Conservation (phyloP, 2,888 invertebrate species). For the Hyalella azteca region DNA sequence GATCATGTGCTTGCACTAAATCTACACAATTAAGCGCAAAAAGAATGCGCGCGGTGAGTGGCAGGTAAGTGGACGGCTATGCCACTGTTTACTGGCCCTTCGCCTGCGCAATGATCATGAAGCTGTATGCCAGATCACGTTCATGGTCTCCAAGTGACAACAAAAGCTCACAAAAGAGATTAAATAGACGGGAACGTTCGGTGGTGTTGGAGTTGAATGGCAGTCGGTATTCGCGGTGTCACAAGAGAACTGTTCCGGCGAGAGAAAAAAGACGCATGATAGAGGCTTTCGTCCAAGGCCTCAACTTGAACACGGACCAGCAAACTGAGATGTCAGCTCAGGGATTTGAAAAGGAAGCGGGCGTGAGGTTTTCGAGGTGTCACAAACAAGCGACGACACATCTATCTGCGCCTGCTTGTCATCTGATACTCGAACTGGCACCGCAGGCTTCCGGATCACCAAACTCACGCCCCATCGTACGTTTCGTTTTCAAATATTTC, state of each 20-base stretch:
- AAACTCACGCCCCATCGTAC: too few species aligned
- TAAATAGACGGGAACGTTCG: slow-evolving; percentile 19
- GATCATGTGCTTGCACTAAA: not conserved
- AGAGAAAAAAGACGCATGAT: slow-evolving; percentile 5
- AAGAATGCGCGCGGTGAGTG: not conserved
- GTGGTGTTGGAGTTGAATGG: slow-evolving; percentile 19
- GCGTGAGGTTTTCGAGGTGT: slow-evolving; percentile 14
- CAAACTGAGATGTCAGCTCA: slow-evolving; percentile 4
- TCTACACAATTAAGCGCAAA: not conserved
- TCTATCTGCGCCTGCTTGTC: not conserved
- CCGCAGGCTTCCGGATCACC: too few species aligned
- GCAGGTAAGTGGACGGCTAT: slow-evolving; percentile 14
- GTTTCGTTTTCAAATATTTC: too few species aligned
- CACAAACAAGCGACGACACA: not conserved
- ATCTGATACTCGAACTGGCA: too few species aligned
- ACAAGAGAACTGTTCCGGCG: slow-evolving; percentile 28
- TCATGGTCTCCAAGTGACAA: slow-evolving; percentile 9
- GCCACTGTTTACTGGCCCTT: not conserved
- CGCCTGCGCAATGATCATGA: slow-evolving; percentile 4
- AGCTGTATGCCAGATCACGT: slow-evolving; percentile 9
- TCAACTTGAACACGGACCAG: slow-evolving; percentile 28
- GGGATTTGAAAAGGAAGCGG: slow-evolving; percentile 16
- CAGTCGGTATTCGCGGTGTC: slow-evolving; percentile 12
- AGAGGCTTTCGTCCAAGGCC: not conserved
- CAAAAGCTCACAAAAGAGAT: slow-evolving; percentile 23